phyloP scores from a whole-genome alignment of 2,113 vertebrate species.

The Nicator chloris region DNA sequence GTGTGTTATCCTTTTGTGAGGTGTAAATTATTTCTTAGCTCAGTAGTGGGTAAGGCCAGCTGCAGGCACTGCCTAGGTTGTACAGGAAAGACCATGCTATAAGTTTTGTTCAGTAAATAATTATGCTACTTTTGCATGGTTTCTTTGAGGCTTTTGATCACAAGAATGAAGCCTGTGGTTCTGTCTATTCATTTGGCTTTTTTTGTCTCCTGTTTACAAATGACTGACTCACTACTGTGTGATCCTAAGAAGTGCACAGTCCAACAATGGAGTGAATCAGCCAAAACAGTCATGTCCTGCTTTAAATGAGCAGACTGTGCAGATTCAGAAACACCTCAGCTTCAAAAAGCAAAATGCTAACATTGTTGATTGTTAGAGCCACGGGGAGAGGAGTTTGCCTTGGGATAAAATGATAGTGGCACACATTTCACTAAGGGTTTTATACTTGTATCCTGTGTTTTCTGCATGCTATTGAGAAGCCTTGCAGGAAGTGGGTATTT shows the following conservation, averaged over 20 bases:
- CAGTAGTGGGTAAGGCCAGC: background rate
- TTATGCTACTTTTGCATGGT: background rate
- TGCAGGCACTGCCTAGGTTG: background rate
- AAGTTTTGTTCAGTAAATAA: conserved; percentile 6
- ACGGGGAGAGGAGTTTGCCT: background rate
- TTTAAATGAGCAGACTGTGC: background rate
- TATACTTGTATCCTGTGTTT: background rate
- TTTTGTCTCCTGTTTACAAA: conserved; percentile 24
- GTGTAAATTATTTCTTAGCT: background rate
- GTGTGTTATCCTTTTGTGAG: background rate
- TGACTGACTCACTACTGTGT: conserved; percentile 40
- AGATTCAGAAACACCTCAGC: conserved; percentile 13
- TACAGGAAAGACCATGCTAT: background rate
- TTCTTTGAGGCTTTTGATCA: conserved; percentile 19
- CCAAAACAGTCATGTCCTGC: conserved; percentile 15
- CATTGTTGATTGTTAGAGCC: background rate
- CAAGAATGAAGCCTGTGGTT: conserved; percentile 10
- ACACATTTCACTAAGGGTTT: background rate
- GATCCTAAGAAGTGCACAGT: conserved; percentile 20
- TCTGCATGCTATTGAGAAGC: background rate
- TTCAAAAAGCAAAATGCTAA: background rate
- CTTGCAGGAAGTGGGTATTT: background rate
- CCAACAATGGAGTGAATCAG: conserved; percentile 44
- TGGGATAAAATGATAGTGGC: background rate
- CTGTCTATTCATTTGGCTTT: background rate